Conservation (phyloP, 2,113 vertebrate species). For the Heterochromis multidens region DNA sequence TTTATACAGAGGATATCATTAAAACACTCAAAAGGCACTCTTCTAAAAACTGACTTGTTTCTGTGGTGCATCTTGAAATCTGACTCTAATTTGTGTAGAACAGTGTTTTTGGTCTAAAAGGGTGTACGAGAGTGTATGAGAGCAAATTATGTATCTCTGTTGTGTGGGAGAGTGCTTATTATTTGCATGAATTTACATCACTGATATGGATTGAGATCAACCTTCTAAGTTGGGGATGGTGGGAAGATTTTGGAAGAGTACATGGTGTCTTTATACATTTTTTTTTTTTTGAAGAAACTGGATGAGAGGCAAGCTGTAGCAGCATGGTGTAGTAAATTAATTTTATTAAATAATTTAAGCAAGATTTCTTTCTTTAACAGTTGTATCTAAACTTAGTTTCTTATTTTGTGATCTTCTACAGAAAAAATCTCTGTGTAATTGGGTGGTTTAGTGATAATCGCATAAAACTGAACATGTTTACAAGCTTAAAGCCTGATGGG, state of each 20-base stretch:
- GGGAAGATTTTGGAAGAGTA: not conserved
- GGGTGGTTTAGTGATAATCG: not conserved
- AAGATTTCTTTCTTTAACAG: too few relatives aligned
- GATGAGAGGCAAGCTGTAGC: too few relatives aligned
- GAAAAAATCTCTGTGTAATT: not conserved
- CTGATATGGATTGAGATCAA: not conserved
- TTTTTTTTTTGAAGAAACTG: too few relatives aligned
- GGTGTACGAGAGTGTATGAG: not conserved
- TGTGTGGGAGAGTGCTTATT: not conserved
- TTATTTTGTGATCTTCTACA: not conserved
- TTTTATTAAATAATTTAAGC: too few relatives aligned
- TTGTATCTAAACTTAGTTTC: not conserved
- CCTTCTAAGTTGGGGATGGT: not conserved
- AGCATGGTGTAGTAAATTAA: too few relatives aligned
- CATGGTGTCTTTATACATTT: not conserved
- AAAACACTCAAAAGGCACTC: not conserved
- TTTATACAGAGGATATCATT: not conserved
- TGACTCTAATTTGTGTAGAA: not conserved
- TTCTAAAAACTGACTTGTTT: not conserved
- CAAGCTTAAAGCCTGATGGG: not conserved
- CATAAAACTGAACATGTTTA: not conserved
- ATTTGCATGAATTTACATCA: not conserved
- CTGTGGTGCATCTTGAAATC: not conserved
- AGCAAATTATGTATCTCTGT: not conserved
- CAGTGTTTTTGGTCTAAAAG: not conserved